Evolutionary conservation across 2,888 invertebrate species (phyloP).

Genomic region (Ctenicera cuprea): DNA sequence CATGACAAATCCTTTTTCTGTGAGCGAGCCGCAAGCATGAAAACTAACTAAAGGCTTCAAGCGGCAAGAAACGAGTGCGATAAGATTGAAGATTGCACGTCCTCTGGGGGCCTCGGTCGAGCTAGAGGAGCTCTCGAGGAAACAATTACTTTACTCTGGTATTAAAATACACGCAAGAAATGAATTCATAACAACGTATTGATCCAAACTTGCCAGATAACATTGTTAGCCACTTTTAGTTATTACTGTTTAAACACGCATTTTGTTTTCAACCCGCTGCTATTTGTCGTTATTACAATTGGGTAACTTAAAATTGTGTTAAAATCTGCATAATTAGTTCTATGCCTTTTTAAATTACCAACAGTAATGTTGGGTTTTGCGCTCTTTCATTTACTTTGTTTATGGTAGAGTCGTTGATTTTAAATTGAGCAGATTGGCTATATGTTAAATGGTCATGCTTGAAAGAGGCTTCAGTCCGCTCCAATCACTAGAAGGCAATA

Average conservation of each 20-base stretch:
- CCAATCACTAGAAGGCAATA: too few relatives aligned
- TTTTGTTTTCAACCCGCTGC: constrained; percentile 37
- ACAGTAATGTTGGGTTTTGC: too few relatives aligned
- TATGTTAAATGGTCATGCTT: too few relatives aligned
- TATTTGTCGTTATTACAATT: constrained; percentile 18
- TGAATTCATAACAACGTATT: constrained; percentile 63
- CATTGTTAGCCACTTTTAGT: constrained; percentile 48
- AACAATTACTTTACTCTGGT: constrained; percentile 61
- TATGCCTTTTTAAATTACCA: background rate
- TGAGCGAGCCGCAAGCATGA: constrained; percentile 59
- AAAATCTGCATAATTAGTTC: background rate
- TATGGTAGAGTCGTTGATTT: too few relatives aligned
- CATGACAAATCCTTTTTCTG: constrained; percentile 55
- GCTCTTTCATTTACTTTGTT: too few relatives aligned
- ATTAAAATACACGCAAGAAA: constrained; percentile 62
- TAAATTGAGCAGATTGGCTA: too few relatives aligned
- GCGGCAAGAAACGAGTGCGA: constrained; percentile 53
- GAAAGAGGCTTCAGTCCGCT: too few relatives aligned
- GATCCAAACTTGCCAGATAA: constrained; percentile 57
- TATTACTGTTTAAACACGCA: constrained; percentile 47
- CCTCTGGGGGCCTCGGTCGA: constrained; percentile 50
- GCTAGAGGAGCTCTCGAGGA: constrained; percentile 57
- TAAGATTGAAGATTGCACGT: constrained; percentile 60
- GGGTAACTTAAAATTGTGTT: constrained; percentile 4
- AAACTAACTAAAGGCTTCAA: constrained; percentile 58